Evolutionary conservation across 2,888 invertebrate species (phyloP).

Genomic region (Hemithea aestivaria): DNA sequence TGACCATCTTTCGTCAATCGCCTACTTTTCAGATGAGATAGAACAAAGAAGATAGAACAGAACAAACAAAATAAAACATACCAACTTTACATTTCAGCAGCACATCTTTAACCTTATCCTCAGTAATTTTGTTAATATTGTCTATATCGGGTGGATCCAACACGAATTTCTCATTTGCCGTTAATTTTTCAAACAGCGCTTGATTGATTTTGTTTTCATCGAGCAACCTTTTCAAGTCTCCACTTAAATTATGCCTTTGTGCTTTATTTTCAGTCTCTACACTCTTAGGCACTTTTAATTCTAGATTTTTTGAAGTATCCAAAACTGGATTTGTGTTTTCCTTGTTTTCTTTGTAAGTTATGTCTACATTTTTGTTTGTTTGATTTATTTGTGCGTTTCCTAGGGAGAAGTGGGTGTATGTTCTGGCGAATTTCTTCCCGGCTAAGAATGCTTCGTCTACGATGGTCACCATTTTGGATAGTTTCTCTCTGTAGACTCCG

Average conservation of each 20-base stretch:
- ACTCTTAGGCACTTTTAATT: slow-evolving; percentile 39
- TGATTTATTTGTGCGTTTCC: slow-evolving; percentile 20
- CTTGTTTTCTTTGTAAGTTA: slow-evolving; percentile 48
- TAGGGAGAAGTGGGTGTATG: slow-evolving; percentile 58
- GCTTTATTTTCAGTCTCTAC: slow-evolving; percentile 3
- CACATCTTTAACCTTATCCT: slow-evolving; percentile 52
- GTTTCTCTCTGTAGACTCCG: slow-evolving; percentile 87
- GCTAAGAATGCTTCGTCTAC: slow-evolving; percentile 86
- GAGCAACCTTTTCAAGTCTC: slow-evolving; percentile 50
- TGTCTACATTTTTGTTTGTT: slow-evolving; percentile 42
- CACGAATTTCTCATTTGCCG: slow-evolving; percentile 63
- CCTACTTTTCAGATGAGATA: no score
- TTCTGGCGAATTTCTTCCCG: slow-evolving; percentile 86
- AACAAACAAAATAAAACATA: no score
- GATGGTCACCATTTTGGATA: slow-evolving; percentile 92
- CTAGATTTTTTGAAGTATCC: slow-evolving; percentile 41
- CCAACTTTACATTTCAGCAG: slow-evolving; percentile 60
- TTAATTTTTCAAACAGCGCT: slow-evolving; percentile 61
- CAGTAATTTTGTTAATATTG: slow-evolving; percentile 63
- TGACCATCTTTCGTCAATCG: no score
- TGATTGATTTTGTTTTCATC: slow-evolving; percentile 63
- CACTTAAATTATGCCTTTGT: slow-evolving; percentile 41
- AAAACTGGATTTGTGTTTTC: slow-evolving; percentile 31
- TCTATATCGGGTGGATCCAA: slow-evolving; percentile 70
- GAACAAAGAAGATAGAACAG: no score